Evolutionary conservation across 1,140 invertebrate genomes (phyloP), one percentile per base, ranked within the genome.

Genomic region (Lerema accius): DNA sequence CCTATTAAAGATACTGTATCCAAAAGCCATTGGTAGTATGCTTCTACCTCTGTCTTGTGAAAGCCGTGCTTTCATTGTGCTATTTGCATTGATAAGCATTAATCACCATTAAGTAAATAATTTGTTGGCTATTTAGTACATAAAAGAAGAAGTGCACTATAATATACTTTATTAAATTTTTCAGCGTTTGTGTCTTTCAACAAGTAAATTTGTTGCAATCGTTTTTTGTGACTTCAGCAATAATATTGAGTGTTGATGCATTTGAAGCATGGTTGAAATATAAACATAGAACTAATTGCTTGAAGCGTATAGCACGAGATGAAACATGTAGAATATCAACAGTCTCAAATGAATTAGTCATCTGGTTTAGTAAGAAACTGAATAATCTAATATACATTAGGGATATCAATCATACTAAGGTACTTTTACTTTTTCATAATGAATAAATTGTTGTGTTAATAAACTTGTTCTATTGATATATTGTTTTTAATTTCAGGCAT

Each of bases 261-360:
- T 78, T 89, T 66, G 87, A 90, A 71, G 59, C 76, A n/a, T 90
- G 87, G 87, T 67, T 90, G 32, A 87, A 81, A 69, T 71, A 82
- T 65, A 90, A 90, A 75, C 87, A 90, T 64, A 82, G 87, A 66
- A 89, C 80, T 42, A 65, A 76, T 46, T 90, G 76, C 64, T 61
- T 90, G 1, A 86, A 85, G 73, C 73, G 74, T 50, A 58, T 88
- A 59, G 73, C 74, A n/a, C 59, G 19, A 32, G 62, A 78, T 67
- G 74, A 83, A 63, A 71, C 76, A 11, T 51, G 63, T 46, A 71
- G 82, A 70, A 53, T 88, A 10, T 74, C 63, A 55, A 55, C 50
- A 63, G 63, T 64, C 32, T 17, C 50, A 55, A 26, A 13, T 19
- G 63, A 78, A 42, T 58, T 81, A 11, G 75, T 65, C 19, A 63